A percentile compares a stretch with the other conserved stretches of the same genome.
Conservation (phyloP, 1,140 invertebrate genomes). For the Pinna nobilis region DNA sequence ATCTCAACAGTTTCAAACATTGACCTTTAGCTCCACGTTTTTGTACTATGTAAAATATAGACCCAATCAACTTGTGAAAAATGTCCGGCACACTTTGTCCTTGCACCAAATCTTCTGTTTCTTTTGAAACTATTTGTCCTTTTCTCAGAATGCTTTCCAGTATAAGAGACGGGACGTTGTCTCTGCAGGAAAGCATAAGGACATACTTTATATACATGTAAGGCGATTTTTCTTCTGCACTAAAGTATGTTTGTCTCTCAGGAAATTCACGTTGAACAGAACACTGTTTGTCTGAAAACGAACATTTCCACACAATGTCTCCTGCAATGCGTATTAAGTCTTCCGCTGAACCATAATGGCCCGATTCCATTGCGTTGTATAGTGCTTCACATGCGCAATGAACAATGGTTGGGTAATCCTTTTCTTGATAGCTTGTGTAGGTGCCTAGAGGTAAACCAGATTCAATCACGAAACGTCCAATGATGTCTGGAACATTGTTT, state of each 20-base stretch:
- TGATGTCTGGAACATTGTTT: neutral
- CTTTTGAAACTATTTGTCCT: neutral
- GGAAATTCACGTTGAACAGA: slow-evolving; percentile 16
- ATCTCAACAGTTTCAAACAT: neutral
- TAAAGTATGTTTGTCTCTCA: neutral
- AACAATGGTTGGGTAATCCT: neutral
- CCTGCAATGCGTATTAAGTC: slow-evolving; percentile 2
- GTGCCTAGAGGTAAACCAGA: neutral
- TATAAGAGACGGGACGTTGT: slow-evolving; percentile 16
- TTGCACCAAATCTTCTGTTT: neutral
- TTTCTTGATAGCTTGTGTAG: neutral
- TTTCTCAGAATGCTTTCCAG: neutral
- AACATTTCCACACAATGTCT: slow-evolving; percentile 30
- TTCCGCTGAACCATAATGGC: slow-evolving; percentile 14
- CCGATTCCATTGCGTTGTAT: slow-evolving; percentile 9
- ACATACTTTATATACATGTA: slow-evolving; percentile 10
- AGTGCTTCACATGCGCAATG: slow-evolving; percentile 28
- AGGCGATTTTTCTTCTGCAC: neutral
- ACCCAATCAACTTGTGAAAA: neutral
- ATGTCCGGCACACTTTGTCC: neutral
- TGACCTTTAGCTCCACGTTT: too few relatives aligned
- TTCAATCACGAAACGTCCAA: neutral
- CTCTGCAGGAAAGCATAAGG: neutral
- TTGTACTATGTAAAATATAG: too few relatives aligned
- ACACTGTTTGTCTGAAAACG: slow-evolving; percentile 11